Conservation (phyloP, 2,113 vertebrate genomes). For the Trichomycterus rosablanca region DNA sequence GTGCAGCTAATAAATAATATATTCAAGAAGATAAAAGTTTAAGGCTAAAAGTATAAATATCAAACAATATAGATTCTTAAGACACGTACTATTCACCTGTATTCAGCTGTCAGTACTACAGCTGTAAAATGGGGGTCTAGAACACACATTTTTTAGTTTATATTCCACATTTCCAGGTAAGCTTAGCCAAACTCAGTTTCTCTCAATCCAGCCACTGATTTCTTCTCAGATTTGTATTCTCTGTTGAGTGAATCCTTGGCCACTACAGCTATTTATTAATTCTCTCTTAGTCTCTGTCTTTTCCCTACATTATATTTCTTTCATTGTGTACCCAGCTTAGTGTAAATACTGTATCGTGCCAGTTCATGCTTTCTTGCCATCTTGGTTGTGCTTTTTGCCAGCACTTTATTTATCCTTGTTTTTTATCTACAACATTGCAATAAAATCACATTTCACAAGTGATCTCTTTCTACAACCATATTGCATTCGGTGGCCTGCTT, state of each 20-base stretch:
- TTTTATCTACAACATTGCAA: no score
- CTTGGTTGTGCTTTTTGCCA: no score
- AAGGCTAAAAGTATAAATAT: slow-evolving; percentile 7
- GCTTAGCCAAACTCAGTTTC: neutral
- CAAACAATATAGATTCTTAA: no score
- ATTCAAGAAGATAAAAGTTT: no score
- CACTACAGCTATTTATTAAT: neutral
- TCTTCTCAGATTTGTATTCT: slow-evolving; percentile 10
- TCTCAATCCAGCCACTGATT: slow-evolving; percentile 5
- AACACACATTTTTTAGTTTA: slow-evolving; percentile 17
- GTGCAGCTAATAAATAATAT: no score
- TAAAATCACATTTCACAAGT: no score
- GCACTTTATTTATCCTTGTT: no score
- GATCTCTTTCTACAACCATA: no score
- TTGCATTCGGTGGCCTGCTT: no score
- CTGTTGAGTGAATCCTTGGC: slow-evolving; percentile 6
- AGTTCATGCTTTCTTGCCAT: slow-evolving; percentile 8
- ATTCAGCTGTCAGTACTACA: neutral
- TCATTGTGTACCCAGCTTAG: slow-evolving; percentile 15
- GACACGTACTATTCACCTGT: neutral
- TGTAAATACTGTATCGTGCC: slow-evolving; percentile 29
- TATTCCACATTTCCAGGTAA: slow-evolving; percentile 7
- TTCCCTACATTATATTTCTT: neutral
- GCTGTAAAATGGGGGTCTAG: slow-evolving; percentile 8
- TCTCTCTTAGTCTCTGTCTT: slow-evolving; percentile 6